phyloP scores from a whole-genome alignment of 1,140 invertebrate species.

The Caenorhabditis latens region DNA sequence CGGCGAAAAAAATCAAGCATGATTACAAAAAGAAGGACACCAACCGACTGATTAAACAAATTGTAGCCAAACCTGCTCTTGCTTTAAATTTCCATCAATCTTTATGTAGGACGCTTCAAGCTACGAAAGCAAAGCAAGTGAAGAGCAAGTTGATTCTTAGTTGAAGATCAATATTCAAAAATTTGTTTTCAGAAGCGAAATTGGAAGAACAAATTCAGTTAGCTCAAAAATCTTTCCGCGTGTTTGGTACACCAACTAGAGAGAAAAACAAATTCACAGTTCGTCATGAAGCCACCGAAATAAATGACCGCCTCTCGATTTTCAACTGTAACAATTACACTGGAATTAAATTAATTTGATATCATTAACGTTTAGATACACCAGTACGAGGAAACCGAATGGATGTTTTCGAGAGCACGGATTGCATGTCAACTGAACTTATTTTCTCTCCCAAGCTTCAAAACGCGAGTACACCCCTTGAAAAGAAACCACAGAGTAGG shows the following conservation, averaged over 20 bases:
- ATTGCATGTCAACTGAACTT: not conserved
- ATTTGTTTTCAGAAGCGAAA: not conserved
- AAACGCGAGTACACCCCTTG: not conserved
- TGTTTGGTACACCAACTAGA: conserved; percentile 8
- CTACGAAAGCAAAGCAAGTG: not conserved
- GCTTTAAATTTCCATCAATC: not conserved
- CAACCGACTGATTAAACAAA: not conserved
- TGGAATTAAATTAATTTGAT: not conserved
- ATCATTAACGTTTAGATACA: not conserved
- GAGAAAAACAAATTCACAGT: not conserved
- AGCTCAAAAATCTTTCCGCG: not conserved
- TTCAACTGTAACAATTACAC: not conserved
- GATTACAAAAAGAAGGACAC: not conserved
- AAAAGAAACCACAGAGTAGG: not conserved
- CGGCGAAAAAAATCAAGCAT: not conserved
- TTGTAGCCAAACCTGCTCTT: not conserved
- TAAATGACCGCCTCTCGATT: not conserved
- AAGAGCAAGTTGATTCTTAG: not conserved
- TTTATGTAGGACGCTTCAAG: not conserved
- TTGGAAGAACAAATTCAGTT: not conserved
- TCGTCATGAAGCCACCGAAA: not conserved
- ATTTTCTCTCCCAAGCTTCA: not conserved
- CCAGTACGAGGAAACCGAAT: not conserved
- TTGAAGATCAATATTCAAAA: not conserved
- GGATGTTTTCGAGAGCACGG: not conserved